These are phyloP conservation scores for Varanus salvator DNA, from an alignment of 2,113 vertebrate genomes.

Conservation along the genomic window DNA sequence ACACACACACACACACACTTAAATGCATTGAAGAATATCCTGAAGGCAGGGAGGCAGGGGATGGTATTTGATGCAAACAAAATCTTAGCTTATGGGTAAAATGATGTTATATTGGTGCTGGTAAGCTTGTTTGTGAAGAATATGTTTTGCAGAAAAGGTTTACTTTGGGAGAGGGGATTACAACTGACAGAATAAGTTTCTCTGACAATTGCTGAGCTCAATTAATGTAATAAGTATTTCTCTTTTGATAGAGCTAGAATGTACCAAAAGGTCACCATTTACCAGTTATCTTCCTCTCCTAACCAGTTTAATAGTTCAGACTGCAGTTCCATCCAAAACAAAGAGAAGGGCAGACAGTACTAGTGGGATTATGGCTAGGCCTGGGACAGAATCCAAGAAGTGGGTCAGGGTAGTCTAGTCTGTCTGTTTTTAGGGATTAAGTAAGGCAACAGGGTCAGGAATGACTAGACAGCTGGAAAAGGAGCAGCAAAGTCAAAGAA, in stretches of 20 bases:
- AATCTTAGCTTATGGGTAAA: not conserved
- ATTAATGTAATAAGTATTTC: not conserved
- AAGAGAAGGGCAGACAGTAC: not conserved
- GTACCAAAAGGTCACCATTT: not conserved
- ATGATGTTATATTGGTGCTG: too few relatives aligned
- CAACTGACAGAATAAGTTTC: not conserved
- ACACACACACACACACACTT: not conserved
- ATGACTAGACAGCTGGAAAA: not conserved
- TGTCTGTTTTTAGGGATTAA: not conserved
- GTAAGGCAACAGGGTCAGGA: not conserved
- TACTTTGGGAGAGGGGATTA: too few relatives aligned
- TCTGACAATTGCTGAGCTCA: not conserved
- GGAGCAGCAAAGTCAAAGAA: not conserved
- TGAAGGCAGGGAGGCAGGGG: conserved; percentile 26
- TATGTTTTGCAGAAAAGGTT: not conserved
- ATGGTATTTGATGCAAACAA: not conserved
- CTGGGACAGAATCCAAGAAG: not conserved
- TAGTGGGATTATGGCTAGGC: not conserved
- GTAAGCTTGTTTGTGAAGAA: not conserved
- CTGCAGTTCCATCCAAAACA: not conserved
- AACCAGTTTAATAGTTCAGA: not conserved
- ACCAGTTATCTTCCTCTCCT: not conserved
- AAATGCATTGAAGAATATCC: not conserved
- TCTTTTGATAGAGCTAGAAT: not conserved
- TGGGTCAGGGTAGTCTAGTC: not conserved